Conservation (phyloP, 1,140 invertebrate species). For the Achatina immaculata region DNA sequence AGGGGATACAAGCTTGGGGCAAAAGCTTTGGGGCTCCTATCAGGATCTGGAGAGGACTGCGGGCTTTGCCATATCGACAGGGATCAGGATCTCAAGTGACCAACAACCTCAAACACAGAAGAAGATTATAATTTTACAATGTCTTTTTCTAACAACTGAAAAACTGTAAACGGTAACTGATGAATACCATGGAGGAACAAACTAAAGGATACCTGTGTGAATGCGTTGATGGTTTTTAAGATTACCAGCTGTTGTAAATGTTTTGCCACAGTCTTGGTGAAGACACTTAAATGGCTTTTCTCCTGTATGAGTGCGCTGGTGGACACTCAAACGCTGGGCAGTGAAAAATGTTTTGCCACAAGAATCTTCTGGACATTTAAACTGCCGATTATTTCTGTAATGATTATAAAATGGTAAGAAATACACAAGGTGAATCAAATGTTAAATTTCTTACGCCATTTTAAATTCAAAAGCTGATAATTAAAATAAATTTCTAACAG, state of each 20-base stretch:
- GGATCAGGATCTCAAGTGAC: too few relatives aligned
- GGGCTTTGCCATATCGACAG: too few relatives aligned
- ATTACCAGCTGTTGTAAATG: slow-evolving; percentile 63
- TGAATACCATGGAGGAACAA: too few relatives aligned
- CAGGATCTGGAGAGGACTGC: too few relatives aligned
- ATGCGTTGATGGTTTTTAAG: slow-evolving; percentile 61
- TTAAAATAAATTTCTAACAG: not conserved
- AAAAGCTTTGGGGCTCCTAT: too few relatives aligned
- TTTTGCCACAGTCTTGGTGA: slow-evolving; percentile 55
- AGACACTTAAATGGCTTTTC: slow-evolving; percentile 52
- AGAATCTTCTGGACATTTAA: slow-evolving; percentile 46
- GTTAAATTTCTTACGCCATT: too few relatives aligned
- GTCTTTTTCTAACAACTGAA: too few relatives aligned
- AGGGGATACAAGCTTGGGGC: too few relatives aligned
- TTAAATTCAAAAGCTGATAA: not conserved
- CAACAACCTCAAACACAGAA: too few relatives aligned
- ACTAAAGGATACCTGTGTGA: slow-evolving; percentile 55
- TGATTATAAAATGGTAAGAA: not conserved
- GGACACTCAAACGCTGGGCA: slow-evolving; percentile 55
- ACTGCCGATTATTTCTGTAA: slow-evolving; percentile 51
- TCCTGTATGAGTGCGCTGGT: slow-evolving; percentile 52
- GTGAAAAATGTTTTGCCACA: slow-evolving; percentile 62
- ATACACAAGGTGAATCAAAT: too few relatives aligned
- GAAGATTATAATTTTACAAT: too few relatives aligned
- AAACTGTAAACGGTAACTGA: too few relatives aligned